Percentiles rank a stretch among this genome's conserved stretches.
These are phyloP conservation scores for Poecilia picta DNA, from an alignment of 2,797 vertebrate species.

Conservation along the genomic window DNA sequence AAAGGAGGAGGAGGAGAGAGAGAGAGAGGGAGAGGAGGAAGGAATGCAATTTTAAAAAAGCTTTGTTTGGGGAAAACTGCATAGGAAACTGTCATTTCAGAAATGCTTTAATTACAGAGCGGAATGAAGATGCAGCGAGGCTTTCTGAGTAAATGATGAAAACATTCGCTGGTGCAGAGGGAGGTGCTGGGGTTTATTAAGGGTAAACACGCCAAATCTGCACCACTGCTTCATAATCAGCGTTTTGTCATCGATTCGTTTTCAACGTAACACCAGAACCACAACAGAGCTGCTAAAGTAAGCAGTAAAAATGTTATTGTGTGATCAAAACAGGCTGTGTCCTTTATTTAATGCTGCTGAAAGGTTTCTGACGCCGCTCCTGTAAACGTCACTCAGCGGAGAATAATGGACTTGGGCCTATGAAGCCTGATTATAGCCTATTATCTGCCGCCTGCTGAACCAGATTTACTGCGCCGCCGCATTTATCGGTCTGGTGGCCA, in stretches of 20 bases:
- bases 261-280: neutral
- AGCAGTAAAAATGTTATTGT: neutral
- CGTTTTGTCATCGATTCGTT: neutral
- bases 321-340: neutral
- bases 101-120: slow-evolving; percentile 51
- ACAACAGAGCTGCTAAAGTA: neutral
- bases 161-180: slow-evolving; percentile 1
- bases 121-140: slow-evolving; percentile 26
- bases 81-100: slow-evolving; percentile 21
- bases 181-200: slow-evolving; percentile 11
- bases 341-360: neutral
- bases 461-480: slow-evolving; percentile 71
- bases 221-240: neutral
- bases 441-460: slow-evolving; percentile 58
- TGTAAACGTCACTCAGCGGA: slow-evolving; percentile 36
- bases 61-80: slow-evolving; percentile 28
- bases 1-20: slow-evolving; percentile 6
- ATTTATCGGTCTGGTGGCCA: slow-evolving; percentile 63
- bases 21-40: neutral
- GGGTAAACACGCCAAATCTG: slow-evolving; percentile 25
- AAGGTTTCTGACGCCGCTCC: neutral
- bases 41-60: slow-evolving; percentile 18
- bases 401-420: slow-evolving; percentile 61
- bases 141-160: slow-evolving; percentile 16
- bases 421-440: slow-evolving; percentile 64